phyloP scores from a whole-genome alignment of 2,113 vertebrate genomes.

The Strix aluco region DNA sequence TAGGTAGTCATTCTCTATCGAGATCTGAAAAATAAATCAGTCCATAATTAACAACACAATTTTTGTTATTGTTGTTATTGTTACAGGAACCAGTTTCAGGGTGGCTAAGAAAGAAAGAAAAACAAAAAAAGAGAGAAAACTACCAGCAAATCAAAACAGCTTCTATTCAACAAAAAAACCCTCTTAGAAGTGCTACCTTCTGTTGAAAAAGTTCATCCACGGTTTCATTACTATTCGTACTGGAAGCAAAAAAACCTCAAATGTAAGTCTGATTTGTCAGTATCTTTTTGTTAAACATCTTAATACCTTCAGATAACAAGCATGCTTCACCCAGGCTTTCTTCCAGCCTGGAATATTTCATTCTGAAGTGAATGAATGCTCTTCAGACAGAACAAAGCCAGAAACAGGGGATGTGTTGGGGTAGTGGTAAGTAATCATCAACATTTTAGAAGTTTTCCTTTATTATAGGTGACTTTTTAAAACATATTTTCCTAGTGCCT shows the following conservation, averaged over 20 bases:
- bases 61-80: too few species aligned
- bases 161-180: not conserved
- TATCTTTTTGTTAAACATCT: not conserved
- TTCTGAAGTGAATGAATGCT: not conserved
- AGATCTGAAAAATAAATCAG: constrained; percentile 83
- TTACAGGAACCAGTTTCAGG: not conserved
- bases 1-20: constrained; percentile 94
- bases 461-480: not conserved
- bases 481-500: not conserved
- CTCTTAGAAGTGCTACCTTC: not conserved
- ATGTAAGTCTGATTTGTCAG: not conserved
- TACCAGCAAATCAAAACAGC: not conserved
- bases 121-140: not conserved
- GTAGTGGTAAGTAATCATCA: not conserved
- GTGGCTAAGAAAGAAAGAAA: not conserved
- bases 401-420: not conserved
- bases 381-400: not conserved
- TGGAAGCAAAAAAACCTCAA: not conserved
- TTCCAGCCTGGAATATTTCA: not conserved
- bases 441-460: not conserved
- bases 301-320: not conserved
- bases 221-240: not conserved
- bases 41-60: not conserved
- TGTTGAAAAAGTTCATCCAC: not conserved
- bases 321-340: not conserved